Conservation (phyloP, 2,888 invertebrate species). For the Synergus laeviventris region DNA sequence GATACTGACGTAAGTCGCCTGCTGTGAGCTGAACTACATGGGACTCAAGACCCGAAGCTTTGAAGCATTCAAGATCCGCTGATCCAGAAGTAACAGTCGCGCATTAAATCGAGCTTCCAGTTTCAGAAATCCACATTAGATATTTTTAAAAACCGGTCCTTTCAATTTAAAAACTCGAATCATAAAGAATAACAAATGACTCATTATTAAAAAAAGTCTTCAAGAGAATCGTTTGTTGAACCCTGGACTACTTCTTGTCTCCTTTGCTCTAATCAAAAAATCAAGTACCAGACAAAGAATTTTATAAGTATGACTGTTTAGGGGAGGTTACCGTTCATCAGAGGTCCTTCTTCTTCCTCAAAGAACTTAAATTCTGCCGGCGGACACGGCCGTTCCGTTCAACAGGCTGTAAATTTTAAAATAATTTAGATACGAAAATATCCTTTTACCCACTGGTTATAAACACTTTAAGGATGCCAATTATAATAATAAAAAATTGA, state of each 20-base stretch:
- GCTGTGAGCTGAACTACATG: slow-evolving; percentile 50
- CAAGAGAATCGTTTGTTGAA: neutral
- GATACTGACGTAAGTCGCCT: slow-evolving; percentile 59
- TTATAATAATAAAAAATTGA: too few relatives aligned
- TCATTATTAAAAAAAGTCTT: neutral
- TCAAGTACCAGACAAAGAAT: neutral
- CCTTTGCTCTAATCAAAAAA: neutral
- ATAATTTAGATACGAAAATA: too few relatives aligned
- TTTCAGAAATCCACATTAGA: neutral
- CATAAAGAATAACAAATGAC: neutral
- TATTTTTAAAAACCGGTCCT: neutral
- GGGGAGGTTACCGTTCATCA: too few relatives aligned
- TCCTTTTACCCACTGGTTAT: too few relatives aligned
- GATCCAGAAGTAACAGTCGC: neutral
- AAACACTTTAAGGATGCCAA: too few relatives aligned
- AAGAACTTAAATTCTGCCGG: too few relatives aligned
- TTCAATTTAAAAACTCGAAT: neutral
- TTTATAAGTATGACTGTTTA: neutral
- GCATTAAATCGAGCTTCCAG: neutral
- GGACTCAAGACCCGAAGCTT: slow-evolving; percentile 20
- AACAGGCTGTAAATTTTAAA: too few relatives aligned
- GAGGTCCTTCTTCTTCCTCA: too few relatives aligned
- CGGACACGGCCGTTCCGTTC: too few relatives aligned
- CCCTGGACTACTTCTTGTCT: neutral
- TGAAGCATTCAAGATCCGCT: slow-evolving; percentile 9